phyloP scores from a whole-genome alignment of 2,797 vertebrate genomes.

The Tarsius wallacei region DNA sequence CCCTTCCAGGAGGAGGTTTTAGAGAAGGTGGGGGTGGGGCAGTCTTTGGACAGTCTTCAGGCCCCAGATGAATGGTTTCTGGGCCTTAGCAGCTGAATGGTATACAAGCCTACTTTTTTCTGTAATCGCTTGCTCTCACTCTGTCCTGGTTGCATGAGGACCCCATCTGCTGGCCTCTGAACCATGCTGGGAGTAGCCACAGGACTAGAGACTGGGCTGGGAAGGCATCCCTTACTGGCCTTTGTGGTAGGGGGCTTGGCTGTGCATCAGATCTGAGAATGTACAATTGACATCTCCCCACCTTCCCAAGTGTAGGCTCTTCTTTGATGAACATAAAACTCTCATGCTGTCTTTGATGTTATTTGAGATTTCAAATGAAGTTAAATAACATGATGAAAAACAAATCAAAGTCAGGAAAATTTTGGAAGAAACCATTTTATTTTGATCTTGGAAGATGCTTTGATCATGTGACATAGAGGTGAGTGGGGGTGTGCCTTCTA shows the following conservation, averaged over 20 bases:
- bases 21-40: accelerated
- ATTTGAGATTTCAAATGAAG: background rate
- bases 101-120: background rate
- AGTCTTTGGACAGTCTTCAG: background rate
- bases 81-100: too few relatives aligned
- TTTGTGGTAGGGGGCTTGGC: background rate
- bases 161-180: background rate
- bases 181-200: accelerated
- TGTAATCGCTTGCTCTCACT: too few relatives aligned
- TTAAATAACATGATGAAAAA: background rate
- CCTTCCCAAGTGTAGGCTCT: accelerated
- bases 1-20: background rate
- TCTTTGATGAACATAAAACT: background rate
- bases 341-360: background rate
- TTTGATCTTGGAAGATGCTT: background rate
- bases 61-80: too few relatives aligned
- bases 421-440: background rate
- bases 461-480: background rate
- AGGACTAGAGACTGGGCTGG: accelerated
- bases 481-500: accelerated
- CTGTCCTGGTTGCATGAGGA: accelerated
- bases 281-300: too few relatives aligned
- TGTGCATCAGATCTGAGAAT: too few relatives aligned
- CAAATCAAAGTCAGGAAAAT: background rate
- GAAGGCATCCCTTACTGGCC: background rate